Evolutionary conservation across 2,888 invertebrate species (phyloP), one percentile per base, ranked within the genome.

Genomic region (Pilophorus perplexus): DNA sequence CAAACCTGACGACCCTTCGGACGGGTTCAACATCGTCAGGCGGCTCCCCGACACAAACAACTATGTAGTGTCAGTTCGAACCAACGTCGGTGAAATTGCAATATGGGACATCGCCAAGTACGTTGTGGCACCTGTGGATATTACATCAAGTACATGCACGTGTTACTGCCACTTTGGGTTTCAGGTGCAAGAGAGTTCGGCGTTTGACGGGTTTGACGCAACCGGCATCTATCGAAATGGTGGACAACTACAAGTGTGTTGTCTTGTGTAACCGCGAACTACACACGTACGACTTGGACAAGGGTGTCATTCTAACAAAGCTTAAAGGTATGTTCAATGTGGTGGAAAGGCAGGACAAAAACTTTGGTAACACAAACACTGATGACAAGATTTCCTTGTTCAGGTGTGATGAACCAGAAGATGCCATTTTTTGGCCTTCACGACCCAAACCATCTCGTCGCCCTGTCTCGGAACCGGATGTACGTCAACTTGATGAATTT

Each of bases 381-480:
- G n/a, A n/a, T n/a, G n/a, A n/a, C n/a, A n/a, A n/a, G n/a, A n/a
- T n/a, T n/a, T 54, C 23, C 18, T 40, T 77, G 91, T 48, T 88
- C 90, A 75, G 90, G 90, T 33, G 89, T 93, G 25, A 92, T 93
- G 90, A 93, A 93, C 80, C 91, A 93, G 77, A 91, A 90, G 78
- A 90, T 92, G 91, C 91, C 93, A 66, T 92, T 85, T 77, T 93
- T 88, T 78, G 92, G 90, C 0, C 82, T 91, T 8, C 90, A 92
- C 76, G 89, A 90, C 79, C 78, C 84, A 57, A 84, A 84, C 57
- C 91, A 92, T 75, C 79, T 89, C 69, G 92, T 93, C 28, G 87
- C 91, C 2, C 80, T 93, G 37, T 88, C 92, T 5, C 80, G 93
- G 67, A 93, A 93, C 79, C 59, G 74, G 27, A 81, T 82, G 81